Evolutionary conservation across 2,113 vertebrate genomes (phyloP).

Genomic region (Ia io): DNA sequence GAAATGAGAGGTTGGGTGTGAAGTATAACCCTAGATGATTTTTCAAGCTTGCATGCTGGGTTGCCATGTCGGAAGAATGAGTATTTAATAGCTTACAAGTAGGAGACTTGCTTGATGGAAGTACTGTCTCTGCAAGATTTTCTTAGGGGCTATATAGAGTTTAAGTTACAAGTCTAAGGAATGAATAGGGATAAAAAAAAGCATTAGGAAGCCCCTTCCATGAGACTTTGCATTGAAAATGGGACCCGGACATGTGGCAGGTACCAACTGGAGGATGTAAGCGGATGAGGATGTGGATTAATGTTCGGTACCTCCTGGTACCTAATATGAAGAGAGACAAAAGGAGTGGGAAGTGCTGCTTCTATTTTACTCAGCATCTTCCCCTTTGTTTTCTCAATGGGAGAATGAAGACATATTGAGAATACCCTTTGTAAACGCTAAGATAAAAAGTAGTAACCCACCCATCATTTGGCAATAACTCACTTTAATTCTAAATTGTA

Average conservation of each 20-base stretch:
- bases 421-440: background rate
- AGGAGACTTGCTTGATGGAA: background rate
- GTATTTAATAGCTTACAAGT: background rate
- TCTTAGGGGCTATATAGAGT: background rate
- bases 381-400: background rate
- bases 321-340: background rate
- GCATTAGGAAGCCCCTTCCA: too few species aligned
- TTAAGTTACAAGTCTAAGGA: background rate
- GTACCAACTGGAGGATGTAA: background rate
- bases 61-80: background rate
- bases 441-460: background rate
- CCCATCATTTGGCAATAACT: too few species aligned
- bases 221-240: background rate
- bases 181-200: background rate
- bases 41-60: background rate
- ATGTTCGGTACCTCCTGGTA: background rate
- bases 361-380: background rate
- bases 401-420: background rate
- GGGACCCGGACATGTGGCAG: background rate
- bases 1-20: background rate
- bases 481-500: too few species aligned
- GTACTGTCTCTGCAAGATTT: background rate
- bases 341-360: rapidly evolving
- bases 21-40: background rate
- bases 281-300: background rate